Percentiles rank a stretch among this genome's conserved stretches.
Evolutionary conservation across 2,113 vertebrate genomes (phyloP).

Genomic region (Brachyhypopomus occidentalis): DNA sequence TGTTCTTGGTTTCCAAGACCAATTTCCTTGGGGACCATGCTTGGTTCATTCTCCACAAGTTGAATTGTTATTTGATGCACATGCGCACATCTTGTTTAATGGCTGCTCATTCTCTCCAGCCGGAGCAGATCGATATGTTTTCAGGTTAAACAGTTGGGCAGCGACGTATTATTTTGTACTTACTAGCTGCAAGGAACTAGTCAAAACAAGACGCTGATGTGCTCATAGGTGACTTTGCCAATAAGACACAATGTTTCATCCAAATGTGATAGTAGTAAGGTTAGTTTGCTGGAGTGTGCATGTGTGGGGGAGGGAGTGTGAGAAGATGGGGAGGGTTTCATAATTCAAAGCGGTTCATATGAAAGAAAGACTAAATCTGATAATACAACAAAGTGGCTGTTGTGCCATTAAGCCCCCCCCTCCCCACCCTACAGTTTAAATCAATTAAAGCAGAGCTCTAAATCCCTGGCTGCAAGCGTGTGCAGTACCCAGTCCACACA

Average conservation of each 20-base stretch:
- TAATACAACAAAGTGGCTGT: slow-evolving; percentile 73
- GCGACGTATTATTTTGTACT: slow-evolving; percentile 31
- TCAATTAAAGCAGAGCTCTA: slow-evolving; percentile 70
- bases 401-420: slow-evolving; percentile 66
- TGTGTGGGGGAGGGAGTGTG: not conserved
- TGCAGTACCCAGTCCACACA: slow-evolving; percentile 50
- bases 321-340: slow-evolving; percentile 57
- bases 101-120: not conserved
- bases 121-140: slow-evolving; percentile 16
- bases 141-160: slow-evolving; percentile 5
- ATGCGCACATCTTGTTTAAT: not conserved
- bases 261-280: slow-evolving; percentile 16
- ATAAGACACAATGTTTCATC: slow-evolving; percentile 11
- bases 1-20: not conserved
- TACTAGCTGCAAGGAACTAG: slow-evolving; percentile 35
- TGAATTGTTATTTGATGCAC: not conserved
- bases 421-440: slow-evolving; percentile 62
- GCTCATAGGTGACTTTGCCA: slow-evolving; percentile 44
- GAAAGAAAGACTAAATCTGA: slow-evolving; percentile 65
- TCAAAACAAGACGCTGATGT: slow-evolving; percentile 9
- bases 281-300: not conserved
- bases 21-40: not conserved
- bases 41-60: not conserved
- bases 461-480: slow-evolving; percentile 53
- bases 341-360: slow-evolving; percentile 51